Conservation (phyloP, 2,888 invertebrate species). For the Caenorhabditis sulstoni region DNA sequence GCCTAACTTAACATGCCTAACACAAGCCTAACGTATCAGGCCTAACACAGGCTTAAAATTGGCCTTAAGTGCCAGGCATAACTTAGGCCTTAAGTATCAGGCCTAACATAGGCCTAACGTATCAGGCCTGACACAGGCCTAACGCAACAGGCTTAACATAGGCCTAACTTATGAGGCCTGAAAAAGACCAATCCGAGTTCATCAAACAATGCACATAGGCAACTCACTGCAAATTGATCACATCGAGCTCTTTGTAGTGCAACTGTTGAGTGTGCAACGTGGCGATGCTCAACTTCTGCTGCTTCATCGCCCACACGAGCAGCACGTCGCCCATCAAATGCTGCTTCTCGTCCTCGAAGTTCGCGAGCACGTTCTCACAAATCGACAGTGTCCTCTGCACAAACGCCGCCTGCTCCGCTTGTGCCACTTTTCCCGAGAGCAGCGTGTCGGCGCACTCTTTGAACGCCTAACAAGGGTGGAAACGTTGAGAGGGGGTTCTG, state of each 20-base stretch:
- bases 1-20: too few relatives aligned
- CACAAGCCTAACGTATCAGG: too few relatives aligned
- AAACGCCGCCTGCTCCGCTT: slow-evolving; percentile 68
- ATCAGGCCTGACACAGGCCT: too few relatives aligned
- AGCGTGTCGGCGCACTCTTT: slow-evolving; percentile 78
- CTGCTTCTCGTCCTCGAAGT: slow-evolving; percentile 79
- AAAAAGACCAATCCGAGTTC: too few relatives aligned
- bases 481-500: too few relatives aligned
- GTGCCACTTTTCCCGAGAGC: slow-evolving; percentile 70
- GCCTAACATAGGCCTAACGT: too few relatives aligned
- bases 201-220: too few relatives aligned
- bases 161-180: too few relatives aligned
- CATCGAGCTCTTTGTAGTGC: slow-evolving; percentile 76
- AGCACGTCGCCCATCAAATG: slow-evolving; percentile 79
- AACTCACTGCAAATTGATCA: slow-evolving; percentile 76
- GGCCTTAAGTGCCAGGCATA: too few relatives aligned
- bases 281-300: slow-evolving; percentile 78
- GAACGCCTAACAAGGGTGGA: slow-evolving; percentile 67
- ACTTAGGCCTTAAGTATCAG: too few relatives aligned
- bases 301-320: slow-evolving; percentile 78
- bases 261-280: slow-evolving; percentile 78
- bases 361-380: slow-evolving; percentile 66
- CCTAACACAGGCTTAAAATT: too few relatives aligned
- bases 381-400: slow-evolving; percentile 70
- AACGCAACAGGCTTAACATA: too few relatives aligned